Base-by-base conservation (phyloP, 2,113 vertebrate genomes). In the Solea solea region DNA sequence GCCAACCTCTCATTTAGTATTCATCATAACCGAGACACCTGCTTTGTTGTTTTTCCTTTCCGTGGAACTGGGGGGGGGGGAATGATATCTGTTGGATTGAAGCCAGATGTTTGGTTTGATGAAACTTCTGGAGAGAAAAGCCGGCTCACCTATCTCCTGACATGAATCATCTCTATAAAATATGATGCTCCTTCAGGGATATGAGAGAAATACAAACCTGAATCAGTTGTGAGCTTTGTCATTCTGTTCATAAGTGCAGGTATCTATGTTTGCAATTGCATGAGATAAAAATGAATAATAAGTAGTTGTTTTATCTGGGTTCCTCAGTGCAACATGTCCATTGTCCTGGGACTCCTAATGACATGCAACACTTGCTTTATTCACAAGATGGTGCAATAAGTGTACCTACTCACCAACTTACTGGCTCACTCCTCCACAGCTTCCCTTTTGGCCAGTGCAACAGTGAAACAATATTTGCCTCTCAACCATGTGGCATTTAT, bases 301-400 rank as follows among this genome's bases (percentile, higher is more conserved):
- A 34, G 25, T 55, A 5, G 3, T 8, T 39, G 2, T 5, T 14
- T 56, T 8, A 10, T 56, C n/a, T 39, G 25, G 46, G 41, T 50
- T 9, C 27, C 12, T 25, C 45, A 56, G 12, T 49, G 49, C 9
- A 54, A 62, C 25, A 46, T 12, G 41, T 48, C 21, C 14, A 60
- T 63, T 44, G 61, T 82, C 57, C 62, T 52, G 46, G 57, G 72
- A 74, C 53, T 70, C 39, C 40, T 74, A 74, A 77, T 83, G 68
- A 58, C 66, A 66, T 91, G 91, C 81, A 92, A 77, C 84, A 76
- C 84, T 87, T 67, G 54, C 44, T 90, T 85, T 80, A 76, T 90
- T 90, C 90, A 92, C 92, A 88, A 92, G 91, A 86, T 88, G 91
- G 90, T 88, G 93, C 90, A 91, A 87, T 88, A 88, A 89, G 87